Evolutionary conservation across 2,888 invertebrate genomes (phyloP).

Genomic region (Ectemnius lituratus): DNA sequence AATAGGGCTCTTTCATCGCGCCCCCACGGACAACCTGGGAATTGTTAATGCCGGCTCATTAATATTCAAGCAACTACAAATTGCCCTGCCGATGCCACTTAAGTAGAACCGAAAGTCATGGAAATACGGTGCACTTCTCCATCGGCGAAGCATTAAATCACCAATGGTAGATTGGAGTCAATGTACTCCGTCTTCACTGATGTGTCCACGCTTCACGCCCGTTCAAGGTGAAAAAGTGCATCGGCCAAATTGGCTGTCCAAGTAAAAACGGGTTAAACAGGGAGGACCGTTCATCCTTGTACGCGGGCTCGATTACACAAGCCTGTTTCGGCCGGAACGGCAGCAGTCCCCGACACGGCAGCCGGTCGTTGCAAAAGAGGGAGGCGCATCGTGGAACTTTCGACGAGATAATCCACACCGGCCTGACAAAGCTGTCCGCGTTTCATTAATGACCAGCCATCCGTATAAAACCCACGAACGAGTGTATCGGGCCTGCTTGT

Average conservation of each 20-base stretch:
- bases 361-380: conserved; percentile 45
- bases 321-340: not conserved
- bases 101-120: too few relatives aligned
- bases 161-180: too few relatives aligned
- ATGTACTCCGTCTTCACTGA: too few relatives aligned
- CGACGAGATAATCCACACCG: conserved; percentile 63
- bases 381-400: conserved; percentile 44
- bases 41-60: not conserved
- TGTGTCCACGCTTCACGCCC: too few relatives aligned
- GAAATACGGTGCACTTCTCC: too few relatives aligned
- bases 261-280: too few relatives aligned
- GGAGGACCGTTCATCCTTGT: too few relatives aligned
- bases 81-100: too few relatives aligned
- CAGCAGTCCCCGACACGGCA: conserved; percentile 22
- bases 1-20: not conserved
- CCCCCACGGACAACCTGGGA: not conserved
- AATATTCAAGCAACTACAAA: not conserved
- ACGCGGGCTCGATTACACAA: conserved; percentile 2
- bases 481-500: conserved; percentile 55
- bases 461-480: conserved; percentile 56
- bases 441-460: conserved; percentile 65
- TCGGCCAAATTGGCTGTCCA: too few relatives aligned
- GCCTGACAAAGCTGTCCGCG: conserved; percentile 67
- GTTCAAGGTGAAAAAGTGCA: too few relatives aligned
- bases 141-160: too few relatives aligned